phyloP scores from a whole-genome alignment of 2,113 vertebrate genomes.

The Forbesichthys agassizii region DNA sequence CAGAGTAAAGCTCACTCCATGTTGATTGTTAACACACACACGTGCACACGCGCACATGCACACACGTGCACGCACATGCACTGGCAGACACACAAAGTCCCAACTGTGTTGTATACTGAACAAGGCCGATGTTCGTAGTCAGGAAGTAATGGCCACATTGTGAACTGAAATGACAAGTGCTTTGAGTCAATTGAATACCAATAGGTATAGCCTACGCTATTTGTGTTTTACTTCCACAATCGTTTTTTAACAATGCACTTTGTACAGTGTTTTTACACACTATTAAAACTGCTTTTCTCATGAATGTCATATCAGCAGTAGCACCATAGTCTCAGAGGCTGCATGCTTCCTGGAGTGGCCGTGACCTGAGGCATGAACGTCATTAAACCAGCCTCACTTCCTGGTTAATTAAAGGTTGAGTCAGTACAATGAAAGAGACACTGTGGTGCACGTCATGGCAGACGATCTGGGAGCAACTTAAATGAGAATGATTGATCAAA shows the following conservation, averaged over 20 bases:
- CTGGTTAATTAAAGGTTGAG: slow-evolving; percentile 65
- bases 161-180: background rate
- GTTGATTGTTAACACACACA: slow-evolving; percentile 39
- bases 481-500: slow-evolving; percentile 19
- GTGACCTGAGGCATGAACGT: slow-evolving; percentile 51
- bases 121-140: no score
- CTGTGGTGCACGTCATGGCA: slow-evolving; percentile 22
- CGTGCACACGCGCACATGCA: slow-evolving; percentile 6
- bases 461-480: slow-evolving; percentile 30
- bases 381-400: slow-evolving; percentile 49
- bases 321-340: slow-evolving; percentile 37
- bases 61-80: background rate
- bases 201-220: no score
- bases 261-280: no score
- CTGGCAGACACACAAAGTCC: no score
- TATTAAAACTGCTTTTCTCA: background rate
- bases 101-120: no score
- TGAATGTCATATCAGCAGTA: slow-evolving; percentile 48
- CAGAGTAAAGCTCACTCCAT: slow-evolving; percentile 29
- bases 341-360: slow-evolving; percentile 41
- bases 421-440: slow-evolving; percentile 46
- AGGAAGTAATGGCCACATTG: no score
- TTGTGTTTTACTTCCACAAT: no score
- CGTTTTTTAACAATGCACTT: no score
- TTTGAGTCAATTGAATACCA: background rate